Conservation (phyloP, 92 coral and sea anemone genomes). For the Chrysogorgia sp. region DNA sequence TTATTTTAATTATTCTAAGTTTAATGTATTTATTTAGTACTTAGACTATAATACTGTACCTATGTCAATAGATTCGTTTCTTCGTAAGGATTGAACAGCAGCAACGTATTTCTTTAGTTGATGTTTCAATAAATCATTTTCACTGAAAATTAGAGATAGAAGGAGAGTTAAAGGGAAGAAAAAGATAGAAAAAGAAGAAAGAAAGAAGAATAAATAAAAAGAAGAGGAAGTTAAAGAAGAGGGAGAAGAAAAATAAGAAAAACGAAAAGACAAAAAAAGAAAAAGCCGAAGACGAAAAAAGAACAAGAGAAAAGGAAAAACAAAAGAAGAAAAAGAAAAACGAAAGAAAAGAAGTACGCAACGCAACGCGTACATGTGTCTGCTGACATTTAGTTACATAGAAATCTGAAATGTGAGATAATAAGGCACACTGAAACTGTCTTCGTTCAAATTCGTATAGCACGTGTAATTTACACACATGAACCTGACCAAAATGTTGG, state of each 20-base stretch:
- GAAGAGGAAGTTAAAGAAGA: background rate
- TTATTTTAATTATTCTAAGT: no score
- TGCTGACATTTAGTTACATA: no score
- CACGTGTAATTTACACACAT: no score
- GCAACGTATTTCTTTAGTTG: constrained; percentile 97
- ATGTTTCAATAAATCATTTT: constrained; percentile 90
- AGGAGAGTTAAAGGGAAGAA: background rate
- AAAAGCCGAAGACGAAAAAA: background rate
- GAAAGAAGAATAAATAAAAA: background rate
- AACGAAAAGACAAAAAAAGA: background rate
- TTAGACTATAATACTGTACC: constrained; percentile 2
- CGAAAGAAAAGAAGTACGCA: background rate
- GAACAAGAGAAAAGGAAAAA: background rate
- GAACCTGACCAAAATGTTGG: no score
- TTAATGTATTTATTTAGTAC: no score
- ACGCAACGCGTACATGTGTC: no score
- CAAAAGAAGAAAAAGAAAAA: background rate
- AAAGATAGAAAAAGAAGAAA: background rate
- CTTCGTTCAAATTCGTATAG: no score
- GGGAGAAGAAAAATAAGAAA: no score
- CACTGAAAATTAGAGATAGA: constrained; percentile 56
- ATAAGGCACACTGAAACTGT: no score
- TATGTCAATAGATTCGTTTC: constrained; percentile 28
- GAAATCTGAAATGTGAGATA: no score
- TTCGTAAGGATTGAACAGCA: constrained; percentile 89